These are phyloP conservation scores for Chamaea fasciata DNA, from an alignment of 2,113 vertebrate species.

Conservation along the genomic window DNA sequence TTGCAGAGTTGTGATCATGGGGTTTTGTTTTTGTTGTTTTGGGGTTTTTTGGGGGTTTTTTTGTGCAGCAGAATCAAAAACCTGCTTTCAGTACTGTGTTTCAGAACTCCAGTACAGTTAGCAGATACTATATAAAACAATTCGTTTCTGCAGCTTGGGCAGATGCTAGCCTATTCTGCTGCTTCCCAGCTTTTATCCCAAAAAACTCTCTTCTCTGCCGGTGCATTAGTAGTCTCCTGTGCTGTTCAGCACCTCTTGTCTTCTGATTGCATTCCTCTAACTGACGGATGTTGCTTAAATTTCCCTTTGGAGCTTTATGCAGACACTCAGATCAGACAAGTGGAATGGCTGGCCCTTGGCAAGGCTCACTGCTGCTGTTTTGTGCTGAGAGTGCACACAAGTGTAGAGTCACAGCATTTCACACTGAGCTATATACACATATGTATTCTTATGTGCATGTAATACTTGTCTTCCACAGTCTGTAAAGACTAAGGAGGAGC, in stretches of 20 bases:
- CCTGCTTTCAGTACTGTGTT: neutral
- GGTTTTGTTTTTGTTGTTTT: too few relatives aligned
- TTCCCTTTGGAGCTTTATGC: neutral
- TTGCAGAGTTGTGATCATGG: neutral
- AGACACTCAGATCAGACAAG: neutral
- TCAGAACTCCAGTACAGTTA: neutral
- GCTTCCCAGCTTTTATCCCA: neutral
- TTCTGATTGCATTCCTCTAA: neutral
- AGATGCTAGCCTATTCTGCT: neutral
- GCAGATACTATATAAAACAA: neutral
- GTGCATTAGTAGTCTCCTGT: neutral
- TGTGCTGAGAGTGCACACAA: accelerated
- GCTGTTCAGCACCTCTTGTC: neutral
- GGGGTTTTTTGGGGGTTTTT: too few relatives aligned
- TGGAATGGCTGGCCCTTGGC: slow-evolving; percentile 19
- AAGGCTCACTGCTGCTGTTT: neutral
- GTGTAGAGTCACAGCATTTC: accelerated
- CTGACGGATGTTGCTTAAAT: neutral
- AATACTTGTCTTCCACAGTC: neutral
- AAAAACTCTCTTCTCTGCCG: neutral
- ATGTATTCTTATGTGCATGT: accelerated
- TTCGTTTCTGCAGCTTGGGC: neutral
- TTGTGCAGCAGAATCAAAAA: neutral
- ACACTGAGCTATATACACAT: accelerated
- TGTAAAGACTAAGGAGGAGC: neutral